Evolutionary conservation across 1,140 invertebrate species (phyloP).

Genomic region (Hylaeus anthracinus): DNA sequence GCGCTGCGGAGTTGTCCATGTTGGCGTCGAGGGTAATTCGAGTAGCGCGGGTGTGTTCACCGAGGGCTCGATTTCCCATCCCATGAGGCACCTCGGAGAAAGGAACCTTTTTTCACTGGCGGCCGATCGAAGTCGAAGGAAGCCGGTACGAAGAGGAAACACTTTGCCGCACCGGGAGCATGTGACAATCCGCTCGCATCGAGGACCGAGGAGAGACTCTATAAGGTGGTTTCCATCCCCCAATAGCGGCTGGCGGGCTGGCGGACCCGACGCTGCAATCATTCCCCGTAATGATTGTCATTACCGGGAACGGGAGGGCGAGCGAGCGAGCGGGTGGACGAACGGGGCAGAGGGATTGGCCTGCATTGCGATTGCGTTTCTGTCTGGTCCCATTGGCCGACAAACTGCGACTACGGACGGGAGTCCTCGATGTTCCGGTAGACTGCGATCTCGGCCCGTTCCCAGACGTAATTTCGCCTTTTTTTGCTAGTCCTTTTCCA

Average conservation of each 20-base stretch:
- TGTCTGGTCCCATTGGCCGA: slow-evolving; percentile 72
- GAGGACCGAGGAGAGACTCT: slow-evolving; percentile 74
- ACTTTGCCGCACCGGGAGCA: slow-evolving; percentile 54
- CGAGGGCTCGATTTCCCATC: not conserved
- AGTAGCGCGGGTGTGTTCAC: too few relatives aligned
- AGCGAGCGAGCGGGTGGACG: slow-evolving; percentile 67
- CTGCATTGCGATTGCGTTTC: slow-evolving; percentile 74
- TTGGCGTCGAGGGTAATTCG: too few relatives aligned
- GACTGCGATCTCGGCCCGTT: slow-evolving; percentile 52
- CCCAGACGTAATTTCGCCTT: slow-evolving; percentile 56
- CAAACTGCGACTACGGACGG: slow-evolving; percentile 66
- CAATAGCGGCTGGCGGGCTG: slow-evolving; percentile 69
- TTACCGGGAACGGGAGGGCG: slow-evolving; percentile 74
- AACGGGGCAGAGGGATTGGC: slow-evolving; percentile 67
- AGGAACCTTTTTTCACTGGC: slow-evolving; percentile 21
- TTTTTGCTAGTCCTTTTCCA: slow-evolving; percentile 21
- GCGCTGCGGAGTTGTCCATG: too few relatives aligned
- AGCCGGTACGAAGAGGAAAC: slow-evolving; percentile 50
- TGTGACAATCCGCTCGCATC: slow-evolving; percentile 76
- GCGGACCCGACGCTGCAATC: slow-evolving; percentile 75
- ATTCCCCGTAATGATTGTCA: slow-evolving; percentile 79
- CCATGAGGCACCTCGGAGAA: not conserved
- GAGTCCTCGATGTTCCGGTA: slow-evolving; percentile 55
- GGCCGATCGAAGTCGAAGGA: slow-evolving; percentile 21
- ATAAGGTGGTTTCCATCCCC: slow-evolving; percentile 77